A percentile compares a stretch with the other conserved stretches of the same genome.
These are phyloP conservation scores for Epinephelus awoara DNA, from an alignment of 2,797 vertebrate species.

Conservation along the genomic window DNA sequence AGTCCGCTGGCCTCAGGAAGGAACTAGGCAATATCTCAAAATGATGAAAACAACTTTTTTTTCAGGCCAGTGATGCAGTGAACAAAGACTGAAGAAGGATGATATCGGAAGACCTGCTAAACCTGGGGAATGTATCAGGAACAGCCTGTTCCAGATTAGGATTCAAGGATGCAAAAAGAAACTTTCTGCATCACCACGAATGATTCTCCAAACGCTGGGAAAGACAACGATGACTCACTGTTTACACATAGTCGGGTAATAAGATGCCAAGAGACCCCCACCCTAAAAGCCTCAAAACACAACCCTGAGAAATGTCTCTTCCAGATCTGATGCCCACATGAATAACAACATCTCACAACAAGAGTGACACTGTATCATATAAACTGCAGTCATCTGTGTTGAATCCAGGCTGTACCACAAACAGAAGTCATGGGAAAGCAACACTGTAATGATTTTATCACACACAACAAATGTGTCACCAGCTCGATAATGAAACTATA, in stretches of 20 bases:
- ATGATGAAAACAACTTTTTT: slow-evolving; percentile 73
- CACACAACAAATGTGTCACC: slow-evolving; percentile 22
- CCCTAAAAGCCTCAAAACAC: slow-evolving; percentile 54
- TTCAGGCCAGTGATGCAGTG: slow-evolving; percentile 52
- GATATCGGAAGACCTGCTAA: slow-evolving; percentile 70
- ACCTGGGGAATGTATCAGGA: slow-evolving; percentile 74
- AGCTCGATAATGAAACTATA: not conserved
- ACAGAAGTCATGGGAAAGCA: slow-evolving; percentile 29
- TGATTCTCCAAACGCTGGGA: slow-evolving; percentile 30
- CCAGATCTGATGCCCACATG: slow-evolving; percentile 57
- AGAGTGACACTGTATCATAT: slow-evolving; percentile 18
- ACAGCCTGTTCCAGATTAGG: slow-evolving; percentile 68
- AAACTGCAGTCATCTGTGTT: slow-evolving; percentile 36
- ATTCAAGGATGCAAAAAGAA: slow-evolving; percentile 57
- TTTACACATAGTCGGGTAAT: slow-evolving; percentile 54
- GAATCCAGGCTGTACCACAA: slow-evolving; percentile 23
- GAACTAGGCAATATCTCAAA: slow-evolving; percentile 78
- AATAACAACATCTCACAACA: slow-evolving; percentile 52
- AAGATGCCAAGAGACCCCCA: slow-evolving; percentile 33
- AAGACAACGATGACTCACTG: slow-evolving; percentile 45
- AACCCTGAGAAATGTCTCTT: slow-evolving; percentile 53
- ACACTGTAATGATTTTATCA: not conserved
- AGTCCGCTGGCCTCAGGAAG: slow-evolving; percentile 73
- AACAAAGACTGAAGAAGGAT: slow-evolving; percentile 61
- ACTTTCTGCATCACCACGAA: slow-evolving; percentile 49